These are phyloP conservation scores for Etia nguti DNA, from an alignment of 2,113 vertebrate species.

Conservation along the genomic window DNA sequence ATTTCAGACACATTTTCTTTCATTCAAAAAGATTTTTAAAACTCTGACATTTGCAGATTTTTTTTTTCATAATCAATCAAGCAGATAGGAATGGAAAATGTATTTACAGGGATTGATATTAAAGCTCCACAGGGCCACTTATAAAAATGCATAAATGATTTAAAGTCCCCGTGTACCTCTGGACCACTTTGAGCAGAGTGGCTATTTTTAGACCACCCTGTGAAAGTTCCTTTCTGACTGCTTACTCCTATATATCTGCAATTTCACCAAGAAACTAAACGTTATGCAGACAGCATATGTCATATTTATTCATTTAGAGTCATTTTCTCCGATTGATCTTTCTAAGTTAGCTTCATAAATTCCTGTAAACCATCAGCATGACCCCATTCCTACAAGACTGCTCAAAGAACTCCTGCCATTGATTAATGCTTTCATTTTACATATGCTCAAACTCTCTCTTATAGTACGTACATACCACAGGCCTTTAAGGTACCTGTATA, in stretches of 20 bases:
- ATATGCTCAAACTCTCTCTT: background rate
- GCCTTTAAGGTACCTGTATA: background rate
- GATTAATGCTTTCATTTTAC: background rate
- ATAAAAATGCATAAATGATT: background rate
- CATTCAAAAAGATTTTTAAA: background rate
- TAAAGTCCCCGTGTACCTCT: background rate
- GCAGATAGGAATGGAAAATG: background rate
- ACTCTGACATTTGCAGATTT: background rate
- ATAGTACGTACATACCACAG: background rate
- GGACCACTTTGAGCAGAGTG: background rate
- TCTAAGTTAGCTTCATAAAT: too few species aligned
- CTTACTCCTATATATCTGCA: background rate
- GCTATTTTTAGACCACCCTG: background rate
- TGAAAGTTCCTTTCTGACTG: background rate
- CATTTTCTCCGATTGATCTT: too few species aligned
- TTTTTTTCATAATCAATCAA: background rate
- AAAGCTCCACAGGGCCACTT: background rate
- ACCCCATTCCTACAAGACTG: background rate
- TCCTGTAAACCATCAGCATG: too few species aligned
- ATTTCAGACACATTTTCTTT: background rate
- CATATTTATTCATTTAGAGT: too few species aligned
- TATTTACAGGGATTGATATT: background rate
- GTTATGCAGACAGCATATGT: too few species aligned
- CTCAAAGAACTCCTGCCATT: background rate
- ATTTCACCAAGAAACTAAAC: too few species aligned